Percentiles rank a stretch among this genome's conserved stretches.
Conservation (phyloP, 2,797 vertebrate species). For the Streptopelia turtur region DNA sequence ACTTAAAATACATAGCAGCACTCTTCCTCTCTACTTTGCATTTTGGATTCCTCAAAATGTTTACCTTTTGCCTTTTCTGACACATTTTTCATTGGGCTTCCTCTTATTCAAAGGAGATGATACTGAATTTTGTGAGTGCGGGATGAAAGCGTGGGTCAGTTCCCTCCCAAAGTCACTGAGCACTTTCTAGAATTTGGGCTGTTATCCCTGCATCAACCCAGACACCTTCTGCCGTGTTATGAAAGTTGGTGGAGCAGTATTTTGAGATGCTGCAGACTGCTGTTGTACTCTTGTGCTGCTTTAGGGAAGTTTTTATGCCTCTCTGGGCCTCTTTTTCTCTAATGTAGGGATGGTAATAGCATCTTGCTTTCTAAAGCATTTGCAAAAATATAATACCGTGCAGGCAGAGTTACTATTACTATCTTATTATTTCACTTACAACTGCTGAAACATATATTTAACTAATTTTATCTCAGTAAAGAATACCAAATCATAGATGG, state of each 20-base stretch:
- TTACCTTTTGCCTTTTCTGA: background rate
- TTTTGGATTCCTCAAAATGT: background rate
- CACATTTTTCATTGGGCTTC: background rate
- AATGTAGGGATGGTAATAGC: background rate
- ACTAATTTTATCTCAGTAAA: background rate
- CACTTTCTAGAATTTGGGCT: background rate
- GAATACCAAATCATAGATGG: background rate
- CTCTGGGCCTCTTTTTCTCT: background rate
- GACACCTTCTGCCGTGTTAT: background rate
- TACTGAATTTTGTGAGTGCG: background rate
- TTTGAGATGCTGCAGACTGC: background rate
- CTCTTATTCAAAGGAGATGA: background rate
- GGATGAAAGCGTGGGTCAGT: background rate
- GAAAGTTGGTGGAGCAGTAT: background rate
- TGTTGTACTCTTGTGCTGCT: background rate
- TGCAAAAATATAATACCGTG: background rate
- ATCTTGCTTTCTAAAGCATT: background rate
- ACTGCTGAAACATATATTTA: background rate
- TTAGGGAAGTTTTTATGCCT: background rate
- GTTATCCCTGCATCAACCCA: background rate
- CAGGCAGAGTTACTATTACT: background rate
- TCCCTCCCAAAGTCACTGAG: background rate
- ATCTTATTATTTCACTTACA: background rate
- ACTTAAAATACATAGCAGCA: background rate
- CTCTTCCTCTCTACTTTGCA: background rate